phyloP scores from a whole-genome alignment of 2,797 vertebrate genomes.

The Limosa lapponica region DNA sequence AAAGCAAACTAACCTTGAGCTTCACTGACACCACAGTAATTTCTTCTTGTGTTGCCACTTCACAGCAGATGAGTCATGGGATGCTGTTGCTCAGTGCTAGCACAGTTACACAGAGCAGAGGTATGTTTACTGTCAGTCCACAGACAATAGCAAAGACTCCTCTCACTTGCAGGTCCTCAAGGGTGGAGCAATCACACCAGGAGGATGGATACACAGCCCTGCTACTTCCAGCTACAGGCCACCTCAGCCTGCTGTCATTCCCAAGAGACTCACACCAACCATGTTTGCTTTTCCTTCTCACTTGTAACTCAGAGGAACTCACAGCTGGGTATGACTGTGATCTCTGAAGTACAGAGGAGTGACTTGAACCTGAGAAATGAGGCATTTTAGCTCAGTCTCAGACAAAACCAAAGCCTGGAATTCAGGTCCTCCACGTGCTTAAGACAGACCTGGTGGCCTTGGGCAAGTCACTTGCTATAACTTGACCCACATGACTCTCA shows the following conservation, averaged over 20 bases:
- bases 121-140: not conserved
- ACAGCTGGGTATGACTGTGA: not conserved
- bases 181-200: not conserved
- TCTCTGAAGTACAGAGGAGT: not conserved
- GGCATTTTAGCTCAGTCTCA: not conserved
- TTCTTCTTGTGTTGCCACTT: not conserved
- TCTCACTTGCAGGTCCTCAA: not conserved
- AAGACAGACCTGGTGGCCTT: not conserved
- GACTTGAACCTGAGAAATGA: not conserved
- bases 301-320: constrained; percentile 5
- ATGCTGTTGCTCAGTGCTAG: not conserved
- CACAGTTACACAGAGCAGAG: not conserved
- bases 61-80: not conserved
- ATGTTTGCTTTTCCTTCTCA: not conserved
- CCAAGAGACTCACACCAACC: not conserved
- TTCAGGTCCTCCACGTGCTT: not conserved
- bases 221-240: not conserved
- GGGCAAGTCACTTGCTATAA: not conserved
- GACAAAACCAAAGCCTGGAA: not conserved
- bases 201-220: not conserved
- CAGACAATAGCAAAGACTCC: not conserved
- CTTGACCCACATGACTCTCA: not conserved
- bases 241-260: not conserved
- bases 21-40: not conserved
- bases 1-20: not conserved